Evolutionary conservation across 2,113 vertebrate species (phyloP).

Genomic region (Pygoscelis antarcticus): DNA sequence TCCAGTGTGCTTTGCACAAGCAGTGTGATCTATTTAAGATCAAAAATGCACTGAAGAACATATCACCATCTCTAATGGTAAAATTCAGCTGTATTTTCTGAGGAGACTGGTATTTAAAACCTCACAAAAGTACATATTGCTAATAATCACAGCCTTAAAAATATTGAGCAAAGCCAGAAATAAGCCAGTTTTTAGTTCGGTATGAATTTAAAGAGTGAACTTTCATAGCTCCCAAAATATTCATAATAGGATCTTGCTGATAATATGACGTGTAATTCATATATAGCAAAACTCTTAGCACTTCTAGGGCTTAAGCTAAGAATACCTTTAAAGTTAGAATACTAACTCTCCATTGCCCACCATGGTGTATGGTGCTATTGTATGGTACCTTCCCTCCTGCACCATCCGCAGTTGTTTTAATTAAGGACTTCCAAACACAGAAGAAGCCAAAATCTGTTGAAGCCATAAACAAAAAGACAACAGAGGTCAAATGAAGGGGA

Average conservation of each 20-base stretch:
- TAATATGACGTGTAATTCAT: background rate
- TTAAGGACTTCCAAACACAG: background rate
- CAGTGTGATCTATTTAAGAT: background rate
- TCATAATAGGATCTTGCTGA: background rate
- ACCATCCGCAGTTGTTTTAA: background rate
- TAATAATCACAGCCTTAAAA: background rate
- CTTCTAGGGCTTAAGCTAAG: background rate
- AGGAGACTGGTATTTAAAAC: background rate
- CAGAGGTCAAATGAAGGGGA: background rate
- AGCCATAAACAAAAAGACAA: background rate
- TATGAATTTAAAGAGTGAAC: background rate
- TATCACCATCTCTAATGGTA: background rate
- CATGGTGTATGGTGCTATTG: background rate
- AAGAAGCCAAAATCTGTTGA: background rate
- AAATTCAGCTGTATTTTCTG: rapidly evolving
- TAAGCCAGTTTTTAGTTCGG: background rate
- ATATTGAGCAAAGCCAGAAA: background rate
- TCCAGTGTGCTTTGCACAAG: background rate
- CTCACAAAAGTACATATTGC: background rate
- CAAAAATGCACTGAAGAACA: background rate
- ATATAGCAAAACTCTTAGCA: background rate
- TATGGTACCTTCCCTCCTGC: background rate
- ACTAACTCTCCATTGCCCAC: too few relatives aligned
- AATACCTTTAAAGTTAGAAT: background rate
- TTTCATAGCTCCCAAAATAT: background rate